Percentiles rank a stretch among this genome's conserved stretches.
Evolutionary conservation across 2,888 invertebrate genomes (phyloP).

Genomic region (Myathropa florea): DNA sequence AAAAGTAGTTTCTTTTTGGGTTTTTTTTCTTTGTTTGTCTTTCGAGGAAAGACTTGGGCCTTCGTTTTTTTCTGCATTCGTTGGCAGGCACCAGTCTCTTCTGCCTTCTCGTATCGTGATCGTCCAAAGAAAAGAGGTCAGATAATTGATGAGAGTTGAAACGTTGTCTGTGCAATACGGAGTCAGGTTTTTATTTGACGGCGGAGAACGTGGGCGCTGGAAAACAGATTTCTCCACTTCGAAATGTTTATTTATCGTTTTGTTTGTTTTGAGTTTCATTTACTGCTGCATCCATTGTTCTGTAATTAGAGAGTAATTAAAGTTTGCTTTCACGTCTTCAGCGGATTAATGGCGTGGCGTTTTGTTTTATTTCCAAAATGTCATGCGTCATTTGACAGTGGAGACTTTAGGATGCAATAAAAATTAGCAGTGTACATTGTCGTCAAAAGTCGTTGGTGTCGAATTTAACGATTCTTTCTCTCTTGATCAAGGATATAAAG

Average conservation of each 20-base stretch:
- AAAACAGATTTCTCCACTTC: conserved; percentile 7
- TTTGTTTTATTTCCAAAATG: neutral
- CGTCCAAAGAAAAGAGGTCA: conserved; percentile 28
- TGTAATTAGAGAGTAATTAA: neutral
- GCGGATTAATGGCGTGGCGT: neutral
- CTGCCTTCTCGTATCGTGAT: neutral
- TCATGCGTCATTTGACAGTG: neutral
- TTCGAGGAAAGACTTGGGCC: neutral
- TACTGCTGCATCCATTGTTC: neutral
- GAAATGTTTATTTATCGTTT: conserved; percentile 44
- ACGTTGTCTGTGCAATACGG: conserved; percentile 2
- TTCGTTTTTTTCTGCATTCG: neutral
- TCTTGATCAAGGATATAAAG: neutral
- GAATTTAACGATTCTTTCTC: neutral
- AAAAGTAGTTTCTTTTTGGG: conserved; percentile 23
- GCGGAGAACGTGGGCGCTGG: conserved; percentile 7
- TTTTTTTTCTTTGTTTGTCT: neutral
- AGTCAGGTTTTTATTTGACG: neutral
- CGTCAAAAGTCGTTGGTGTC: neutral
- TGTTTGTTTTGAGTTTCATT: neutral
- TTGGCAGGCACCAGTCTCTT: neutral
- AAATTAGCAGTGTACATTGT: neutral
- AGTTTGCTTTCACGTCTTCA: neutral
- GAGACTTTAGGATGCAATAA: neutral
- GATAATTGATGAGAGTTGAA: conserved; percentile 34